Conservation (phyloP, 2,797 vertebrate genomes). For the Syngnathus acus region DNA sequence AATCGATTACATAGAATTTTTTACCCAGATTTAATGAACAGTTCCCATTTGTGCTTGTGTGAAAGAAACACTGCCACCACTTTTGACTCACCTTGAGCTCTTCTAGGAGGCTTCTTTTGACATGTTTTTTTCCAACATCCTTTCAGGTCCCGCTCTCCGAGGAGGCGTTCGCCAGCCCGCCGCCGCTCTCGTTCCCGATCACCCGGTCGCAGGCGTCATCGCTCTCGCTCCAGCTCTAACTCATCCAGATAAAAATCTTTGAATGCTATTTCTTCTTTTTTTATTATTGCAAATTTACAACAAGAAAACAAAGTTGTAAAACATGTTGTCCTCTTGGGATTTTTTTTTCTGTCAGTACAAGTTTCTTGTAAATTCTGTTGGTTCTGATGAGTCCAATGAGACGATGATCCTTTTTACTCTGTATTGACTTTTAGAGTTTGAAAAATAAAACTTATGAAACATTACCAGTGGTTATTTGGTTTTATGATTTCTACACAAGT, state of each 20-base stretch:
- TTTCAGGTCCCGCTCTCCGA: constrained; percentile 83
- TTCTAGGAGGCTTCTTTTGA: neutral
- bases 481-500: neutral
- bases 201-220: constrained; percentile 87
- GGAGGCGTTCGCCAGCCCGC: constrained; percentile 84
- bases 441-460: constrained; percentile 47
- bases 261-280: neutral
- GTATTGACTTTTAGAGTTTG: constrained; percentile 46
- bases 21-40: too few species aligned
- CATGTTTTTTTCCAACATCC: neutral
- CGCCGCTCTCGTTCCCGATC: constrained; percentile 86
- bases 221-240: constrained; percentile 95
- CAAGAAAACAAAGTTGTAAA: neutral
- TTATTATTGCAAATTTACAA: neutral
- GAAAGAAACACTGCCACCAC: too few species aligned
- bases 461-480: neutral
- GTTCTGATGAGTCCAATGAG: constrained; percentile 16
- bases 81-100: too few species aligned
- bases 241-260: constrained; percentile 81
- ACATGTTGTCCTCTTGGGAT: constrained; percentile 22
- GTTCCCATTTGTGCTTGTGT: too few species aligned
- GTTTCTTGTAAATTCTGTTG: constrained; percentile 18
- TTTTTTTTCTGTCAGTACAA: constrained; percentile 16
- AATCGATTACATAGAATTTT: too few species aligned
- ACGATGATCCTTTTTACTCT: constrained; percentile 32